A percentile compares a stretch with the other conserved stretches of the same genome.
Conservation (phyloP, 1,140 invertebrate species). For the Diorhabda sublineata region DNA sequence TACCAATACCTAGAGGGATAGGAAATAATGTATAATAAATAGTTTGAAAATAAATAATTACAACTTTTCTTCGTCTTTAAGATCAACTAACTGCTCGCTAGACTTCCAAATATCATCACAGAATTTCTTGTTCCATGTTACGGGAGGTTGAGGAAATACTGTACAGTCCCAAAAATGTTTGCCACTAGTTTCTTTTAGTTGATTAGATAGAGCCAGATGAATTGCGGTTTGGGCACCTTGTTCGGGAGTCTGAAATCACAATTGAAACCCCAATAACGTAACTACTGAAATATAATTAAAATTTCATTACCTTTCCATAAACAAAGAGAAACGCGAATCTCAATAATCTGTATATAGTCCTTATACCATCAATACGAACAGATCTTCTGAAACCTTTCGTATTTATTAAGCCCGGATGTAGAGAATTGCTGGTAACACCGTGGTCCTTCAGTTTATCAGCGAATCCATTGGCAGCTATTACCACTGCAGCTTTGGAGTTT, state of each 20-base stretch:
- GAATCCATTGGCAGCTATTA: conserved; percentile 41
- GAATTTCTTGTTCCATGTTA: conserved; percentile 37
- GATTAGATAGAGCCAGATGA: conserved; percentile 57
- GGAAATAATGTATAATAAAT: background rate
- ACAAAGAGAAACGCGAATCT: conserved; percentile 23
- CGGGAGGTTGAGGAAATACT: conserved; percentile 32
- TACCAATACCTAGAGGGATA: background rate
- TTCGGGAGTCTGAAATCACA: conserved; percentile 50
- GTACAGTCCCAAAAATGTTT: conserved; percentile 65
- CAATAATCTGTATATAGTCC: conserved; percentile 27
- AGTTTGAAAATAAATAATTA: background rate
- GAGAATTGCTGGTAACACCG: conserved; percentile 50
- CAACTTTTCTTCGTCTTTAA: conserved; percentile 32
- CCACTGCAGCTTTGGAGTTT: conserved; percentile 42
- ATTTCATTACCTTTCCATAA: conserved; percentile 34
- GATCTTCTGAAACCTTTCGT: conserved; percentile 45
- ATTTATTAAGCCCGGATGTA: conserved; percentile 54
- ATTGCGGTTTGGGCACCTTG: conserved; percentile 66
- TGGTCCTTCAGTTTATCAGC: conserved; percentile 35
- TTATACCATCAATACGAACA: conserved; percentile 29
- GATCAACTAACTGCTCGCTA: conserved; percentile 35
- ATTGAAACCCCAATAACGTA: background rate
- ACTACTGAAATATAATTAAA: background rate
- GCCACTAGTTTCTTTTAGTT: conserved; percentile 56
- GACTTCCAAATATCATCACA: conserved; percentile 37